phyloP scores from a whole-genome alignment of 2,113 vertebrate genomes.

The Aspidoscelis tigris region DNA sequence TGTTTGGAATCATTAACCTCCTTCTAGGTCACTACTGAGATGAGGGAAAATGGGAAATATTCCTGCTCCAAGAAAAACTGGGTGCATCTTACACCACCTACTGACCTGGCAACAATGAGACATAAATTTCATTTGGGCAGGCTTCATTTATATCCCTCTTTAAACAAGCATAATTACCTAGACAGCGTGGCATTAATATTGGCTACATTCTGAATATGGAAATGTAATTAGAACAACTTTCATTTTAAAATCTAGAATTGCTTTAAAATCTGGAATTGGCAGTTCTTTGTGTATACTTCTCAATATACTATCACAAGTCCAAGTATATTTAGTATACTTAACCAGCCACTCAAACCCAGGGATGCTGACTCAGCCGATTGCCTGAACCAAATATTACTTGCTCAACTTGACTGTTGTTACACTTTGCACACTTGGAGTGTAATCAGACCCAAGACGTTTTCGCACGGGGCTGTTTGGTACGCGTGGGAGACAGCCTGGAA shows the following conservation, averaged over 20 bases:
- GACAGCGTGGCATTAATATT: conserved; percentile 60
- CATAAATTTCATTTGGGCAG: conserved; percentile 65
- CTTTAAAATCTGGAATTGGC: background rate
- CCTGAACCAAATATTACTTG: no score
- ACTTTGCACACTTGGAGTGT: no score
- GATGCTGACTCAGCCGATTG: no score
- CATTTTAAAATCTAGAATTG: conserved; percentile 19
- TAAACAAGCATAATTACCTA: conserved; percentile 70
- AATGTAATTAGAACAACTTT: conserved; percentile 37
- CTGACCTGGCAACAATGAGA: conserved; percentile 67
- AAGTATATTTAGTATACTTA: background rate
- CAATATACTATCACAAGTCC: background rate
- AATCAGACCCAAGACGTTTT: no score
- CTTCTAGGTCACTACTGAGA: conserved; percentile 81
- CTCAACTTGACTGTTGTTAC: no score
- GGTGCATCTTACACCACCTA: conserved; percentile 69
- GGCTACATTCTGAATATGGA: conserved; percentile 40
- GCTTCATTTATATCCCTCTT: conserved; percentile 65
- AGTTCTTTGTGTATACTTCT: no score
- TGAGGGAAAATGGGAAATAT: conserved; percentile 78
- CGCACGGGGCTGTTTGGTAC: no score
- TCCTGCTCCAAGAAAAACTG: conserved; percentile 70
- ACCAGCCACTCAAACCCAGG: no score
- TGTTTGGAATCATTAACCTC: conserved; percentile 83
- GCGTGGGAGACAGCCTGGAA: no score